phyloP scores from a whole-genome alignment of 2,113 vertebrate species.

The Dipodomys ordii region DNA sequence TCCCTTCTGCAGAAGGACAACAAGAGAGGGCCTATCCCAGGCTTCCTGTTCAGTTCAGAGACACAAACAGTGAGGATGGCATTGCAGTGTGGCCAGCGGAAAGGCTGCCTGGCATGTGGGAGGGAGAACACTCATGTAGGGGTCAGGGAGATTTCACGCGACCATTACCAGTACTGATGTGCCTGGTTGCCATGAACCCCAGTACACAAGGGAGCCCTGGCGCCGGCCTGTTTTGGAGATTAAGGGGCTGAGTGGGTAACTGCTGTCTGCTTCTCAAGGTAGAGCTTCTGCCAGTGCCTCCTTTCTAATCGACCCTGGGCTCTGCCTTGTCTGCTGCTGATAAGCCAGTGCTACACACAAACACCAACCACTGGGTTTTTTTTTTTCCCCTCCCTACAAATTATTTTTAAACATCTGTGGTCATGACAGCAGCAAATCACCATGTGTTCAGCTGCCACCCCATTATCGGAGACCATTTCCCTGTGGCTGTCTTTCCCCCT shows the following conservation, averaged over 20 bases:
- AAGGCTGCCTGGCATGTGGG: too few species aligned
- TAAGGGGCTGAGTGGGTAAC: background rate
- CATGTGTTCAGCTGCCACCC: constrained; percentile 38
- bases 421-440: constrained; percentile 68
- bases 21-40: constrained; percentile 22
- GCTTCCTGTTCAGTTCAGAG: constrained; percentile 10
- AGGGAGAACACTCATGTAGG: background rate
- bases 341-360: constrained; percentile 2
- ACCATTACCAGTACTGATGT: background rate
- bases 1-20: background rate
- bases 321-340: background rate
- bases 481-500: background rate
- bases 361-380: constrained; percentile 41
- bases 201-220: too few species aligned
- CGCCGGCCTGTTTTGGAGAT: background rate
- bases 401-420: constrained; percentile 81
- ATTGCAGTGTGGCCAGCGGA: background rate
- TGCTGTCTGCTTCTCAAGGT: too few species aligned
- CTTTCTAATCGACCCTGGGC: constrained; percentile 74
- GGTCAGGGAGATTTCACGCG: too few species aligned
- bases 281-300: background rate
- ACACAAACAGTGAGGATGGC: background rate
- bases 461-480: constrained; percentile 28
- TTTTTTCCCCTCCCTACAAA: constrained; percentile 39
- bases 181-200: too few species aligned